phyloP scores from a whole-genome alignment of 2,797 vertebrate genomes.

The Syngnathus acus region DNA sequence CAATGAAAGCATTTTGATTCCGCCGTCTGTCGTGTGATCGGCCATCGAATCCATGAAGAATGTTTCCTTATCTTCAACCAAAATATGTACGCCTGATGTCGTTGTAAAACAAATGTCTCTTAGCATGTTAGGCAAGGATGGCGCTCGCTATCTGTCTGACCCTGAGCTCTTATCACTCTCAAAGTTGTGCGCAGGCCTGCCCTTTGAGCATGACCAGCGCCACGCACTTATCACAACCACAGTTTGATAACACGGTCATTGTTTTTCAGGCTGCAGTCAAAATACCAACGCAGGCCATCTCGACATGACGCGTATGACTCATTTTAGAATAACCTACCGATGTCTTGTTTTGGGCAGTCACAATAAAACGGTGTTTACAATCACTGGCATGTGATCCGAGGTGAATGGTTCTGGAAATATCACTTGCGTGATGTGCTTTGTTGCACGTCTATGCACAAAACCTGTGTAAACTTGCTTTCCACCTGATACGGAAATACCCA shows the following conservation, averaged over 20 bases:
- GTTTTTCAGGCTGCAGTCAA: constrained; percentile 38
- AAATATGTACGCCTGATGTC: constrained; percentile 13
- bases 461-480: constrained; percentile 18
- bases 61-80: constrained; percentile 19
- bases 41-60: constrained; percentile 10
- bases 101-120: constrained; percentile 14
- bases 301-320: too few relatives aligned
- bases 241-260: constrained; percentile 32
- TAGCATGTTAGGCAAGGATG: constrained; percentile 30
- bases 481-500: constrained; percentile 49
- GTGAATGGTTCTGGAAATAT: not conserved
- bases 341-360: not conserved
- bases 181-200: constrained; percentile 29
- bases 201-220: constrained; percentile 44
- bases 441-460: not conserved
- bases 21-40: not conserved
- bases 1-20: constrained; percentile 7
- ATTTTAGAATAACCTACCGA: too few relatives aligned
- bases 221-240: constrained; percentile 39
- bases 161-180: constrained; percentile 38
- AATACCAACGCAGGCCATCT: constrained; percentile 28
- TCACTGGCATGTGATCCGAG: not conserved
- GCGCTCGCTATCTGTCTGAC: constrained; percentile 32
- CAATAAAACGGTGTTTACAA: not conserved
- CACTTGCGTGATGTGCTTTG: not conserved